These are phyloP conservation scores for Myotis findleyi DNA, from an alignment of 2,797 vertebrate species.

Conservation along the genomic window DNA sequence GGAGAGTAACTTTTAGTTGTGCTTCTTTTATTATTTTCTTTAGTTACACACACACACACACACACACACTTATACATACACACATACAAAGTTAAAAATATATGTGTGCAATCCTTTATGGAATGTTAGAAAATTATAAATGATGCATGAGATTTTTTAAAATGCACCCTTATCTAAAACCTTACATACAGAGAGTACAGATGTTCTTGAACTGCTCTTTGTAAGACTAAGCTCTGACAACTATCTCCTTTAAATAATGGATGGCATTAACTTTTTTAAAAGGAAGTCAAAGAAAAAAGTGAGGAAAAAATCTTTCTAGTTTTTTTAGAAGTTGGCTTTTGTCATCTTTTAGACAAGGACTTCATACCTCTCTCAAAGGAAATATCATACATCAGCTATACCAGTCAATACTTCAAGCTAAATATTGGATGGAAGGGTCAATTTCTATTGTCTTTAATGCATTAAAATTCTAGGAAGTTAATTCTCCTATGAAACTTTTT, in stretches of 20 bases:
- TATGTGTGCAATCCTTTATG: neutral
- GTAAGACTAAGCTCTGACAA: slow-evolving; percentile 40
- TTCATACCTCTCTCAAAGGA: neutral
- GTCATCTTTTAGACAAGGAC: slow-evolving; percentile 24
- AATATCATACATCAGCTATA: neutral
- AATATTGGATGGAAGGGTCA: neutral
- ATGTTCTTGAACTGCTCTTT: slow-evolving; percentile 52
- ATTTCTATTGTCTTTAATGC: slow-evolving; percentile 49
- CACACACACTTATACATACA: neutral
- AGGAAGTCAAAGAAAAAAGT: neutral
- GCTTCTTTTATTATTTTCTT: neutral
- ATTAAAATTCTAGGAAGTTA: slow-evolving; percentile 1
- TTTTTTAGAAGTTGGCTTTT: slow-evolving; percentile 35
- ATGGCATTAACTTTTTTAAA: slow-evolving; percentile 43
- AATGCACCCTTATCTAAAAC: neutral
- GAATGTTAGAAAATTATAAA: slow-evolving; percentile 60
- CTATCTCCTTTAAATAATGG: slow-evolving; percentile 57
- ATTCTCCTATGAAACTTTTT: neutral
- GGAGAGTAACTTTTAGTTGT: neutral
- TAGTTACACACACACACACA: neutral
- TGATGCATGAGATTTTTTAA: slow-evolving; percentile 32
- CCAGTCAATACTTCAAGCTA: slow-evolving; percentile 50
- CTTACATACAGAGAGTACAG: neutral
- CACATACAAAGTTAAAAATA: neutral
- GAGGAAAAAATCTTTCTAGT: neutral